These are phyloP conservation scores for Dipodomys merriami DNA, from an alignment of 2,113 vertebrate genomes.

Conservation along the genomic window DNA sequence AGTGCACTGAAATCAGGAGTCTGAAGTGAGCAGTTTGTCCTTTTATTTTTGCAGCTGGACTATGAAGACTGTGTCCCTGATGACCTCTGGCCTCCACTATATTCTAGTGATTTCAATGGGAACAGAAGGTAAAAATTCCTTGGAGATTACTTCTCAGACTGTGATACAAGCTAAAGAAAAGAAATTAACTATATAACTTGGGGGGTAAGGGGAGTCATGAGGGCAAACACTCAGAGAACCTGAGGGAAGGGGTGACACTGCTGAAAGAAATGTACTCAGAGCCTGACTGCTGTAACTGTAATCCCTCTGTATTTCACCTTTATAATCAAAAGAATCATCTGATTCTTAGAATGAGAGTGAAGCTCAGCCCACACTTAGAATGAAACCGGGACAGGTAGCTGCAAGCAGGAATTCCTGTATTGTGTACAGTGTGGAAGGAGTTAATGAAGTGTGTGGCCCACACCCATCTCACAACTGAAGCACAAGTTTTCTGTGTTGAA, in stretches of 20 bases:
- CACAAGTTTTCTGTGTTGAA: not conserved
- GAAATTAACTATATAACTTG: too few species aligned
- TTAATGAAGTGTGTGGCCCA: too few species aligned
- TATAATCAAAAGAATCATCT: not conserved
- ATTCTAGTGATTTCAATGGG: slow-evolving; percentile 78
- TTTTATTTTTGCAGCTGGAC: slow-evolving; percentile 82
- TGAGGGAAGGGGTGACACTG: too few species aligned
- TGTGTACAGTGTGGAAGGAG: too few species aligned
- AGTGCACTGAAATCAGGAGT: not conserved
- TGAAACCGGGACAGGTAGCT: slow-evolving; percentile 62
- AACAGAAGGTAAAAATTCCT: not conserved
- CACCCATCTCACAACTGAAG: too few species aligned
- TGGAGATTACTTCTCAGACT: not conserved
- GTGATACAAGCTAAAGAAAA: accelerated
- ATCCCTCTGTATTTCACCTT: too few species aligned
- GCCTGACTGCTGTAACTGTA: too few species aligned
- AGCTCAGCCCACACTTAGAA: accelerated
- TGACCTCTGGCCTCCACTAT: slow-evolving; percentile 79
- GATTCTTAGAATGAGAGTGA: not conserved
- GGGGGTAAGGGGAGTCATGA: too few species aligned
- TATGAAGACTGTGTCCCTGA: slow-evolving; percentile 80
- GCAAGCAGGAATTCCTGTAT: not conserved
- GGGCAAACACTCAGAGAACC: too few species aligned
- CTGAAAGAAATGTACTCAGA: too few species aligned
- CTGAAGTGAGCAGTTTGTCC: slow-evolving; percentile 28